A percentile compares a stretch with the other conserved stretches of the same genome.
Conservation (phyloP, 2,888 invertebrate genomes). For the Steinernema hermaphroditum region DNA sequence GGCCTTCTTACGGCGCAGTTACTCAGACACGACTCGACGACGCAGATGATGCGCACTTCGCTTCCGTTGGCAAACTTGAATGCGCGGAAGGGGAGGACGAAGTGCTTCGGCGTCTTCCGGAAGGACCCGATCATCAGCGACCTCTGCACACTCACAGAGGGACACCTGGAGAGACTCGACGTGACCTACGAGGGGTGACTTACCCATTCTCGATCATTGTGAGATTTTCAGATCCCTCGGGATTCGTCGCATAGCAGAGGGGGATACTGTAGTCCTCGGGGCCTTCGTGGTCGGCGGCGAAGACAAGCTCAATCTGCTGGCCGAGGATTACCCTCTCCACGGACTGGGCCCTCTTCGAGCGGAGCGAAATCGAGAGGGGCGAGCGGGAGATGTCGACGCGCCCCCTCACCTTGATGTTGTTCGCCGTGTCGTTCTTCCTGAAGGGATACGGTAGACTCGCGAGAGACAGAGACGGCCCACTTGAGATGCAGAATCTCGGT, state of each 20-base stretch:
- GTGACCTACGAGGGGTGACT: background rate
- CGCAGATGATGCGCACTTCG: constrained; percentile 27
- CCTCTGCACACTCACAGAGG: constrained; percentile 1
- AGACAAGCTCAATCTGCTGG: constrained; percentile 21
- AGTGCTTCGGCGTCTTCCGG: constrained; percentile 13
- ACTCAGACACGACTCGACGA: background rate
- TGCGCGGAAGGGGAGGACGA: constrained; percentile 14
- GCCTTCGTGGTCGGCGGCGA: background rate
- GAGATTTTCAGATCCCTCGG: background rate
- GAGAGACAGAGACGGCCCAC: background rate
- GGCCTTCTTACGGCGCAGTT: background rate
- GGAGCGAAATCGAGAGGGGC: background rate
- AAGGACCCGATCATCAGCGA: constrained; percentile 6
- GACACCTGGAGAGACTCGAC: constrained; percentile 1
- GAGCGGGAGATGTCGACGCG: constrained; percentile 14
- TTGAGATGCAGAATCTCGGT: constrained; percentile 14
- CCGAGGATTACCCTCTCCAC: constrained; percentile 19
- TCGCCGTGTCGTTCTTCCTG: constrained; percentile 13
- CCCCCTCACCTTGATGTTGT: constrained; percentile 1
- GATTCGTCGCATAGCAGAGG: constrained; percentile 3
- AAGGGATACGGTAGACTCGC: background rate
- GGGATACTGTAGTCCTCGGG: constrained; percentile 17
- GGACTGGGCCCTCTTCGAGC: constrained; percentile 4
- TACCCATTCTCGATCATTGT: constrained; percentile 17
- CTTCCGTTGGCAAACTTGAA: constrained; percentile 24